These are phyloP conservation scores for Brachionus rubens DNA, from an alignment of 1,140 invertebrate genomes.

Conservation along the genomic window DNA sequence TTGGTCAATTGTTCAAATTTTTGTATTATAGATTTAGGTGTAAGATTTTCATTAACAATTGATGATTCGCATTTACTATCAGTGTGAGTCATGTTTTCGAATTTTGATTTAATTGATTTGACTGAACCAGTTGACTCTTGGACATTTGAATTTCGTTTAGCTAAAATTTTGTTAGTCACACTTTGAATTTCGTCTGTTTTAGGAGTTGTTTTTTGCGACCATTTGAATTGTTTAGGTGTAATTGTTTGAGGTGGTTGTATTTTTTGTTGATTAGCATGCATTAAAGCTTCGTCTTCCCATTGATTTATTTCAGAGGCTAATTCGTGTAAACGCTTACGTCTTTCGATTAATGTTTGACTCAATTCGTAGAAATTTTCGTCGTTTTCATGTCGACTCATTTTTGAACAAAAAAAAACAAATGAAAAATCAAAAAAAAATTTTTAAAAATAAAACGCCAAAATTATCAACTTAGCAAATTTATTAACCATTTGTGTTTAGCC, in stretches of 20 bases:
- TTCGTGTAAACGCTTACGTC: constrained; percentile 5
- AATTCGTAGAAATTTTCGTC: constrained; percentile 18
- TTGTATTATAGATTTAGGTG: constrained; percentile 2
- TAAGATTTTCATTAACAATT: not conserved
- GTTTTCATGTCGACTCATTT: not conserved
- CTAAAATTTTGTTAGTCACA: too few relatives aligned
- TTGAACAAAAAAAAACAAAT: too few relatives aligned
- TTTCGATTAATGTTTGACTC: constrained; percentile 17
- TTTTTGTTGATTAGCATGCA: not conserved
- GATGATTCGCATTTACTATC: not conserved
- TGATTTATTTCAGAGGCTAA: constrained; percentile 28
- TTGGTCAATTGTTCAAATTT: constrained; percentile 23
- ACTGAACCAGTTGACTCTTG: not conserved
- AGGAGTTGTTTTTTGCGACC: constrained; percentile 5
- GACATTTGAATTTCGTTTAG: not conserved
- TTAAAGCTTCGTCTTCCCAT: constrained; percentile 20
- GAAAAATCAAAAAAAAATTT: too few relatives aligned
- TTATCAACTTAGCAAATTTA: too few relatives aligned
- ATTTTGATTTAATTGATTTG: not conserved
- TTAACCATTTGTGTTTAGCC: too few relatives aligned
- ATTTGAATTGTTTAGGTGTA: constrained; percentile 8
- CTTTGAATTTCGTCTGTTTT: too few relatives aligned
- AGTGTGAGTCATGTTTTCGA: not conserved
- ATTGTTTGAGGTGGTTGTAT: not conserved
- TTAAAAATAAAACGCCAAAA: too few relatives aligned